Evolutionary conservation across 2,113 vertebrate genomes (phyloP).

Genomic region (Connochaetes taurinus): DNA sequence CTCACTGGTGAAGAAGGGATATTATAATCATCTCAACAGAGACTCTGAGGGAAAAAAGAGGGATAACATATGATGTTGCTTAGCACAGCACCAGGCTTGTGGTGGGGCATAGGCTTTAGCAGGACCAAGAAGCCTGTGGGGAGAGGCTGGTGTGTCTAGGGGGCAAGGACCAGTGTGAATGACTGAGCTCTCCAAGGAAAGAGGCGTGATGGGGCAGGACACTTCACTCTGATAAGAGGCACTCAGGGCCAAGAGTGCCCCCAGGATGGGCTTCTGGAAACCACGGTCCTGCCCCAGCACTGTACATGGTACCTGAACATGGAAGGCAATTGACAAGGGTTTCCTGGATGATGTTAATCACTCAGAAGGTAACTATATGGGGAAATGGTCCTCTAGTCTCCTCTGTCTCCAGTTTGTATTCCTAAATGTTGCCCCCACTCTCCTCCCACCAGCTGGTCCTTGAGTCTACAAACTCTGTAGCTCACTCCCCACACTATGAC

Average conservation of each 20-base stretch:
- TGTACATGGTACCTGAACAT: neutral
- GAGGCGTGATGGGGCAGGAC: accelerated
- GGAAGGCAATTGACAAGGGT: accelerated
- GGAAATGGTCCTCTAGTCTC: neutral
- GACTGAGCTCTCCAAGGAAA: neutral
- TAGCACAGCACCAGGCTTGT: neutral
- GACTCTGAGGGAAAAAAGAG: neutral
- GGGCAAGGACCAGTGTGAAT: accelerated
- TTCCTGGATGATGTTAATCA: neutral
- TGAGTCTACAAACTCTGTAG: neutral
- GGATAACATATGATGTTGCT: accelerated
- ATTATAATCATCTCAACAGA: neutral
- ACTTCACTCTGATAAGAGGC: neutral
- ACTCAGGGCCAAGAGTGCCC: neutral
- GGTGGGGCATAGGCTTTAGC: neutral
- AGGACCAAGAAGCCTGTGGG: neutral
- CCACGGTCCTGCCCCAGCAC: neutral
- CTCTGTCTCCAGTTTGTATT: neutral
- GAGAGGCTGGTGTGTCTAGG: neutral
- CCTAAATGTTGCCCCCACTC: neutral
- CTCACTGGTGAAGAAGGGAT: neutral
- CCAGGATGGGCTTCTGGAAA: neutral
- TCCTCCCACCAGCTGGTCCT: neutral
- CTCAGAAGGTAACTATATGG: neutral
- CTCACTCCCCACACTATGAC: neutral